Conservation (phyloP, 2,888 invertebrate species). For the Epinotia nisella region DNA sequence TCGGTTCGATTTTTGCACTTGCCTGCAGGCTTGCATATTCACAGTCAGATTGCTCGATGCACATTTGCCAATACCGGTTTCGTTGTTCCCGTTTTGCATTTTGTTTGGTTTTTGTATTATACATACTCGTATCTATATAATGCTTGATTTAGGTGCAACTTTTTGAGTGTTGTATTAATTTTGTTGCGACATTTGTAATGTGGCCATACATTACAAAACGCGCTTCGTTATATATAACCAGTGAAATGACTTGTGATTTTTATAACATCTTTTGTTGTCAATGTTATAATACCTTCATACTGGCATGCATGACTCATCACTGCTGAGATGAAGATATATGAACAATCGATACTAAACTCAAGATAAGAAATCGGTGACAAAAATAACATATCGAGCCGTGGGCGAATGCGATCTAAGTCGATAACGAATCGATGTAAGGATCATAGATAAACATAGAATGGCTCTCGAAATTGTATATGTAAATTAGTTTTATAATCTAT, state of each 20-base stretch:
- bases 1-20: constrained; percentile 74
- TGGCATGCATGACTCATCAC: constrained; percentile 55
- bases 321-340: constrained; percentile 52
- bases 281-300: constrained; percentile 31
- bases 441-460: constrained; percentile 54
- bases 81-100: constrained; percentile 61
- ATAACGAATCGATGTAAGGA: constrained; percentile 51
- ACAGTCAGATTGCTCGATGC: constrained; percentile 65
- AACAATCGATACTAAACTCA: constrained; percentile 55
- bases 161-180: constrained; percentile 23
- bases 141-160: constrained; percentile 13
- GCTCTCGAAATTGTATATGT: constrained; percentile 57
- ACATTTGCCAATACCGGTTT: constrained; percentile 62
- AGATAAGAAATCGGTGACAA: constrained; percentile 62
- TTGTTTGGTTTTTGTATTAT: constrained; percentile 50
- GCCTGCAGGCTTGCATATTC: constrained; percentile 73
- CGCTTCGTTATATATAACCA: constrained; percentile 26
- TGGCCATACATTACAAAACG: constrained; percentile 14
- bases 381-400: constrained; percentile 58
- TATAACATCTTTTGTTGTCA: constrained; percentile 44
- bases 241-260: constrained; percentile 50
- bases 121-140: constrained; percentile 11
- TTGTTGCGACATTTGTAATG: constrained; percentile 22
- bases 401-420: constrained; percentile 53
- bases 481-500: constrained; percentile 53